phyloP scores from a whole-genome alignment of 2,888 invertebrate species.

The Halocaridina rubra region DNA sequence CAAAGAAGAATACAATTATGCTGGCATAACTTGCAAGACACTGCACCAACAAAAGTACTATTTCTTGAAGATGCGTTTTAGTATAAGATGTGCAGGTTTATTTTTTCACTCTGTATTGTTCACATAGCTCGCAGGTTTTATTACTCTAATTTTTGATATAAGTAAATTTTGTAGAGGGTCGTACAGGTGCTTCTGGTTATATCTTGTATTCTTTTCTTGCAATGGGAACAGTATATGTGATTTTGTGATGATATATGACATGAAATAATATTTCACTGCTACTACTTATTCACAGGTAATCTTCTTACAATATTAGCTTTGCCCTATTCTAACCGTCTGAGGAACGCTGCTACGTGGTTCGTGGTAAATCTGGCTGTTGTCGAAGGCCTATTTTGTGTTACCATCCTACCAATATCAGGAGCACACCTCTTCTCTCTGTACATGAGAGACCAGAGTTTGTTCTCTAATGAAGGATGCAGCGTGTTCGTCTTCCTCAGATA shows the following conservation, averaged over 20 bases:
- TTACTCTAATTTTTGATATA: too few species aligned
- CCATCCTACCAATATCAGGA: constrained; percentile 61
- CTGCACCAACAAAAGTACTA: too few species aligned
- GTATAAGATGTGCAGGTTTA: too few species aligned
- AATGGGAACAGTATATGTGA: not conserved
- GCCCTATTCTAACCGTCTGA: constrained; percentile 42
- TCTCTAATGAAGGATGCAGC: constrained; percentile 37
- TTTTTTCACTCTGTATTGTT: too few species aligned
- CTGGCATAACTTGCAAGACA: too few species aligned
- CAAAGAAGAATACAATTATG: too few species aligned
- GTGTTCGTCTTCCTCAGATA: constrained; percentile 59
- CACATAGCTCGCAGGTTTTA: too few species aligned
- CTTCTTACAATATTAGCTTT: constrained; percentile 59
- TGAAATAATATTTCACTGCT: not conserved
- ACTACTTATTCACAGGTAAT: constrained; percentile 37
- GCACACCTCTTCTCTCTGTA: constrained; percentile 53
- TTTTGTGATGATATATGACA: not conserved
- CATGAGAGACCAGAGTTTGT: not conserved
- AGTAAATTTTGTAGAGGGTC: too few species aligned
- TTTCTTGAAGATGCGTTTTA: too few species aligned
- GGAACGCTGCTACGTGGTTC: constrained; percentile 59
- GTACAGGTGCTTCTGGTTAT: too few species aligned
- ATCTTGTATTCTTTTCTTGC: not conserved
- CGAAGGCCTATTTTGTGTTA: constrained; percentile 58
- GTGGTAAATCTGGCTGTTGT: constrained; percentile 61